These are phyloP conservation scores for Pseudolycoriella hygida DNA, from an alignment of 2,888 invertebrate genomes.

Conservation along the genomic window DNA sequence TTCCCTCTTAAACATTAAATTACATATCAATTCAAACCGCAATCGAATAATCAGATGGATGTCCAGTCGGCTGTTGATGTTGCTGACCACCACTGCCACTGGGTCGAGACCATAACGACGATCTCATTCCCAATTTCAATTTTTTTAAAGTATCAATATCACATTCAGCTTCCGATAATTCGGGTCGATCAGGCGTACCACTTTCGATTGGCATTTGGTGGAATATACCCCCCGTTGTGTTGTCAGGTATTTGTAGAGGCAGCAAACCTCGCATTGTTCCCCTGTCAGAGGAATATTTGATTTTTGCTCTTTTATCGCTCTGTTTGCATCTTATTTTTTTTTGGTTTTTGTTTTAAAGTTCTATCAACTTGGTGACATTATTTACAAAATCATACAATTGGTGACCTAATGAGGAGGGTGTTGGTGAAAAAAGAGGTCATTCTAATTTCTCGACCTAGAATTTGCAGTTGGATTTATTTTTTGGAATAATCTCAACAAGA, in stretches of 20 bases:
- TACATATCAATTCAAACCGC: constrained; percentile 37
- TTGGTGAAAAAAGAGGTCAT: too few species aligned
- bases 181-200: constrained; percentile 30
- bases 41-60: constrained; percentile 55
- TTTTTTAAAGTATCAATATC: constrained; percentile 59
- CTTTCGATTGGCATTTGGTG: constrained; percentile 18
- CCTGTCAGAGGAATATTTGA: constrained; percentile 15
- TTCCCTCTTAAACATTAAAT: background rate
- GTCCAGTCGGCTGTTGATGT: constrained; percentile 25
- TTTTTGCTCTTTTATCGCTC: too few species aligned
- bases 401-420: too few species aligned
- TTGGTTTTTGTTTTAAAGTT: constrained; percentile 5
- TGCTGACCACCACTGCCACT: constrained; percentile 21
- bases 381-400: too few species aligned
- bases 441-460: too few species aligned
- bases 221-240: constrained; percentile 17
- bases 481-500: constrained; percentile 12
- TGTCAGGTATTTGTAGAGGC: constrained; percentile 37
- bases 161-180: constrained; percentile 51
- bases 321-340: constrained; percentile 4
- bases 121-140: constrained; percentile 48
- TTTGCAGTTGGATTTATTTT: too few species aligned
- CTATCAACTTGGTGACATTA: too few species aligned
- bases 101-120: constrained; percentile 52
- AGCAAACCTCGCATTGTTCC: constrained; percentile 41